A percentile compares a stretch with the other conserved stretches of the same genome.
phyloP scores from a whole-genome alignment of 2,888 invertebrate genomes.

The Barypeithes pellucidus region DNA sequence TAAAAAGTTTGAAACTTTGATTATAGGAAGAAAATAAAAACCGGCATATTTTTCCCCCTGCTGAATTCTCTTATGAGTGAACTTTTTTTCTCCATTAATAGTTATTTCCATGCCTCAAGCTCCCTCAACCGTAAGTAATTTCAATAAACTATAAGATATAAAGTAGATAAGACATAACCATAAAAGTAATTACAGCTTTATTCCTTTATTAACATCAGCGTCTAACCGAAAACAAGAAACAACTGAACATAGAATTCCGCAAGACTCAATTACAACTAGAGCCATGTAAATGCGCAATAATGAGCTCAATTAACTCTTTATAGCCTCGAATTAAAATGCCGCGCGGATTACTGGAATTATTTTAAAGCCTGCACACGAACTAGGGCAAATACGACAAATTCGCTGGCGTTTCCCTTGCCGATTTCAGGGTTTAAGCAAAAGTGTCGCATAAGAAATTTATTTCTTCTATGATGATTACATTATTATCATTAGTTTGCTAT shows the following conservation, averaged over 20 bases:
- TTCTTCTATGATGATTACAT: too few relatives aligned
- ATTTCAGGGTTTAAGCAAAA: background rate
- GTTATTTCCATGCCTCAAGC: too few relatives aligned
- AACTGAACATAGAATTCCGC: conserved; percentile 39
- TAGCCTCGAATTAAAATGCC: conserved; percentile 50
- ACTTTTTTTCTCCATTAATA: too few relatives aligned
- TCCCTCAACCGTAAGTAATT: too few relatives aligned
- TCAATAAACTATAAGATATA: background rate
- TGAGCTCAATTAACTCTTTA: conserved; percentile 54
- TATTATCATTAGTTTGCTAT: too few relatives aligned
- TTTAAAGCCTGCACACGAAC: conserved; percentile 42
- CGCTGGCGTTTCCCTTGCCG: background rate
- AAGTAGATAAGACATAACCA: conserved; percentile 3
- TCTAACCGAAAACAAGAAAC: conserved; percentile 29
- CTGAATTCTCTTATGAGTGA: too few relatives aligned
- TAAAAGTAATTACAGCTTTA: conserved; percentile 16
- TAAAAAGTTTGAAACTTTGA: too few relatives aligned
- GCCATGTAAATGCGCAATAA: conserved; percentile 54
- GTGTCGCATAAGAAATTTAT: too few relatives aligned
- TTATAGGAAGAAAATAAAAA: too few relatives aligned
- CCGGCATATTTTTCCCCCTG: too few relatives aligned
- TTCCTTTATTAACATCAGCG: background rate
- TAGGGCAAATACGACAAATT: conserved; percentile 24
- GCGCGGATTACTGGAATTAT: conserved; percentile 46
- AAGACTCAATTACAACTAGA: conserved; percentile 52